Evolutionary conservation across 1,140 invertebrate species (phyloP).

Genomic region (Heterodera schachtii): DNA sequence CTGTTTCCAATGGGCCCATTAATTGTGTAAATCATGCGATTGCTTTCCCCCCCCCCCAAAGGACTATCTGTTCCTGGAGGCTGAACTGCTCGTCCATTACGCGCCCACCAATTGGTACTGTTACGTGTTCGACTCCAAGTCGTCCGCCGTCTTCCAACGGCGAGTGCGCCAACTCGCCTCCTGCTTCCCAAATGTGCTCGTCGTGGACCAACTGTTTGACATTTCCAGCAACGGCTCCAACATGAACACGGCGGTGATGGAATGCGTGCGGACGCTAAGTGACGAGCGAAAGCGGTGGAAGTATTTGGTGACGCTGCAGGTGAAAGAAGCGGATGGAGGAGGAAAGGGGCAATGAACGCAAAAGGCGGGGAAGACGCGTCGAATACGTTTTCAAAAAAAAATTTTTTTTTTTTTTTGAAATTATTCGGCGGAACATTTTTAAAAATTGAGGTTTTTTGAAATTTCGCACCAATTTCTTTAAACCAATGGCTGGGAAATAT

Average conservation of each 20-base stretch:
- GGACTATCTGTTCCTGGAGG: constrained; percentile 46
- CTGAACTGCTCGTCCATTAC: constrained; percentile 40
- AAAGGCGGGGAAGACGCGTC: background rate
- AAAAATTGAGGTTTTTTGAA: no score
- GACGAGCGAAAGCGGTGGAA: constrained; percentile 28
- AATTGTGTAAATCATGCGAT: background rate
- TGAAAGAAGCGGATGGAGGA: background rate
- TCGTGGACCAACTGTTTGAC: constrained; percentile 27
- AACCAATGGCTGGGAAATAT: no score
- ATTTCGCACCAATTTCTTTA: no score
- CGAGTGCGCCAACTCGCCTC: constrained; percentile 35
- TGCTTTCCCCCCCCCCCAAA: background rate
- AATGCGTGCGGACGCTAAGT: constrained; percentile 34
- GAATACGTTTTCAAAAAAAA: no score
- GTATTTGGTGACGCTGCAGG: constrained; percentile 40
- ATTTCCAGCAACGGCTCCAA: constrained; percentile 34
- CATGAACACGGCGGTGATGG: constrained; percentile 33
- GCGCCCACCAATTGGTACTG: constrained; percentile 48
- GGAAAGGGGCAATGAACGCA: background rate
- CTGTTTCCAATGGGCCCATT: no score
- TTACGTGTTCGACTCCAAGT: constrained; percentile 41
- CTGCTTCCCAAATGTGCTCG: constrained; percentile 41
- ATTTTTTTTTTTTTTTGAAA: no score
- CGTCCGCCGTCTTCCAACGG: constrained; percentile 27
- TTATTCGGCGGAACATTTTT: no score